Conservation (phyloP, 2,113 vertebrate species). For the Caranx ignobilis region DNA sequence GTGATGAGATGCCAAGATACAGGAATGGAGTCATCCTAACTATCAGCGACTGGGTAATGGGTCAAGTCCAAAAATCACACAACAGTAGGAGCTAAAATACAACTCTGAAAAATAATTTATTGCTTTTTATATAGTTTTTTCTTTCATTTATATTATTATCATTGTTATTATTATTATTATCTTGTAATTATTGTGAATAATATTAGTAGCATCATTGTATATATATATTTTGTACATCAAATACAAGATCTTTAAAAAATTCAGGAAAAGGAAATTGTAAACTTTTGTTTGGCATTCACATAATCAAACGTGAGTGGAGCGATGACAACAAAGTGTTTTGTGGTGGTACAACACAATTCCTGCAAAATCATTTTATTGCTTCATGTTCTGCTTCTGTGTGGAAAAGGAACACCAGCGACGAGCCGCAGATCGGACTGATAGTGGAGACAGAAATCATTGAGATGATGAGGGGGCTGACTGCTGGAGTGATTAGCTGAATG, state of each 20-base stretch:
- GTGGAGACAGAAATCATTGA: conserved; percentile 56
- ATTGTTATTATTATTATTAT: conserved; percentile 80
- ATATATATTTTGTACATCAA: conserved; percentile 87
- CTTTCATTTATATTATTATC: conserved; percentile 77
- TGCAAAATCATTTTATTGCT: conserved; percentile 97
- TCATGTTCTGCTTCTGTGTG: conserved; percentile 90
- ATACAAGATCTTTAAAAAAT: conserved; percentile 94
- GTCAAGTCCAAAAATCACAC: conserved; percentile 95
- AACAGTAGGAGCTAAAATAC: conserved; percentile 96
- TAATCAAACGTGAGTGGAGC: conserved; percentile 89
- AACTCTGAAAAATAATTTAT: conserved; percentile 99
- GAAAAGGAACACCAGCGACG: conserved; percentile 69
- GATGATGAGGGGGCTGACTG: conserved; percentile 60
- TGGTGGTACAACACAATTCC: conserved; percentile 88
- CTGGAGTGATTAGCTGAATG: conserved; percentile 69
- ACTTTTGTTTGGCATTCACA: conserved; percentile 99
- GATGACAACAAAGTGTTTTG: conserved; percentile 86
- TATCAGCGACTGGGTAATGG: conserved; percentile 92
- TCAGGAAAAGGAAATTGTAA: conserved; percentile 96
- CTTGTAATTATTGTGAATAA: conserved; percentile 83
- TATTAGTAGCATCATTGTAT: conserved; percentile 83
- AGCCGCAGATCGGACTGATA: conserved; percentile 70
- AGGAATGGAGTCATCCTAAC: conserved; percentile 68
- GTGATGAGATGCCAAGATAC: conserved; percentile 53
- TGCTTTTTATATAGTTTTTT: conserved; percentile 90